Evolutionary conservation across 2,888 invertebrate species (phyloP), one percentile per base, ranked within the genome.

Genomic region (Charanyca ferruginea): DNA sequence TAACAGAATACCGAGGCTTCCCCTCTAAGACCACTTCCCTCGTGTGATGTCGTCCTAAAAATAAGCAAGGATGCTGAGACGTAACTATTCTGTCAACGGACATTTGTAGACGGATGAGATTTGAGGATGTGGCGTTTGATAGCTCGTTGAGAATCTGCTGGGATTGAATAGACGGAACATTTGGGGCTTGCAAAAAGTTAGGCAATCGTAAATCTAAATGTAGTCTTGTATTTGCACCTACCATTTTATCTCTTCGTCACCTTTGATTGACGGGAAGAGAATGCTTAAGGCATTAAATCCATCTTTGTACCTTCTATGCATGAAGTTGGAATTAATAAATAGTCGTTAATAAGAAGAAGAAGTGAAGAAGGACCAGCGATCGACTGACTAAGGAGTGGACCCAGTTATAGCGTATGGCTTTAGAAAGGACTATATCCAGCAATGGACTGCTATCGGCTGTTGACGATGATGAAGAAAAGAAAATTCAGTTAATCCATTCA

Each of bases 21-120:
- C 90, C 87, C 86, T 76, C 83, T 79, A 74, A 73, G 75, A 77
- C 83, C 81, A 86, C 87, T 90, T 91, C 90, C 81, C 87, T 88
- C 85, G 81, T 80, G 83, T 77, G 79, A 82, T 72, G 84, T 74
- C 86, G 89, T 89, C 90, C 91, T 92, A 91, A 91, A 93, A 89
- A 93, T 91, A 90, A 87, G 79, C 83, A 81, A 87, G 83, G 73
- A 77, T 68, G 60, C 66, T 77, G 73, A 77, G 78, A 84, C 79
- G 77, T 83, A 84, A 85, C 78, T 81, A 82, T 80, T 81, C 72
- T 79, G 78, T 72, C 66, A 72, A 71, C 63, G 52, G 64, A 79
- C 72, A 82, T 82, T 80, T 79, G 76, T 65, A 83, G 77, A 80
- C 80, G 83, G 77, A 71, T 60, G 73, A 71, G 69, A 82, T 66